phyloP scores from a whole-genome alignment of 1,140 invertebrate genomes.

The Solenopsis fugax region DNA sequence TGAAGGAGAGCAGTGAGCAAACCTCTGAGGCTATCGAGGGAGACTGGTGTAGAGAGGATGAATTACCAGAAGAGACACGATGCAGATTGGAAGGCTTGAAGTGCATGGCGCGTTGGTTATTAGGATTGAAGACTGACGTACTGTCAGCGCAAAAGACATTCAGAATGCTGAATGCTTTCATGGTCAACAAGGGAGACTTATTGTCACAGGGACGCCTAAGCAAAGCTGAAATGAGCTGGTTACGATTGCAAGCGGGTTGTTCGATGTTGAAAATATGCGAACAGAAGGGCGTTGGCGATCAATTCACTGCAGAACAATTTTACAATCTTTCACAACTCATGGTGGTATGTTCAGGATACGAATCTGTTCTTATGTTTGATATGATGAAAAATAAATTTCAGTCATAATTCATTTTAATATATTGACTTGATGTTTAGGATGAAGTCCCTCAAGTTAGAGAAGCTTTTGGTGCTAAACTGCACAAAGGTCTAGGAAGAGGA shows the following conservation, averaged over 20 bases:
- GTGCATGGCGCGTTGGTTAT: constrained; percentile 97
- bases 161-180: constrained; percentile 95
- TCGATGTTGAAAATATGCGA: constrained; percentile 99
- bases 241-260: constrained; percentile 95
- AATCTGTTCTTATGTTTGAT: constrained; percentile 2
- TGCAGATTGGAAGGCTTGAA: constrained; percentile 98
- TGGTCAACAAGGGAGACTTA: constrained; percentile 95
- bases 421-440: constrained; percentile 87
- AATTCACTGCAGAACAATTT: constrained; percentile 97
- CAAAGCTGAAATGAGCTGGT: constrained; percentile 96
- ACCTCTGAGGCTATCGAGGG: constrained; percentile 87
- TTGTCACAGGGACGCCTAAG: constrained; percentile 91
- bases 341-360: constrained; percentile 88
- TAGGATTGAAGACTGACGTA: constrained; percentile 95
- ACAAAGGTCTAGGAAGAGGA: constrained; percentile 94
- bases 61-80: constrained; percentile 95
- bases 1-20: constrained; percentile 91
- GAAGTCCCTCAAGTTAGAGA: constrained; percentile 96
- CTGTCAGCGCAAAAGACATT: constrained; percentile 97
- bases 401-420: constrained; percentile 22
- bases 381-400: background rate
- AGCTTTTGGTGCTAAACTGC: constrained; percentile 95
- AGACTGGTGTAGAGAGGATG: constrained; percentile 95
- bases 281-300: constrained; percentile 97
- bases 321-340: constrained; percentile 97